Base-by-base conservation (phyloP, 2,113 vertebrate species). In the Poeciliopsis turrubarensis region DNA sequence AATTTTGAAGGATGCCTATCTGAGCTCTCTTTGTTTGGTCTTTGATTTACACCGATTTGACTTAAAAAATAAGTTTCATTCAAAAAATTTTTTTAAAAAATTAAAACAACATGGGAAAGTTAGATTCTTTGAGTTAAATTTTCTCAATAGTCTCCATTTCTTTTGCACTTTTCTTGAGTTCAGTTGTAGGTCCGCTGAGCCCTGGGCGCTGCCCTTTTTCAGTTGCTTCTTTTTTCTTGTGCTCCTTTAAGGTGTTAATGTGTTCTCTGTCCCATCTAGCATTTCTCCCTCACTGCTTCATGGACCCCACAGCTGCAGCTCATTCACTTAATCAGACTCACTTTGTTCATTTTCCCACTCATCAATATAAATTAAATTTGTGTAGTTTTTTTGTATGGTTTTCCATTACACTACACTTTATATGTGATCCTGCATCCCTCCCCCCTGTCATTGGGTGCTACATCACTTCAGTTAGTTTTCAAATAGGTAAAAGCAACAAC, bases 1-100 rank as follows among this genome's bases (percentile, higher is more conserved):
- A 81, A 78, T 72, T 11, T 29, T 66, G 32, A 84, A 57, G 71
- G 47, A 84, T 66, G n/a, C 39, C 68, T 80, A 69, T 65, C n/a
- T 73, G 54, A 73, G 68, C 57, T 14, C 41, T 27, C n/a, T 9
- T 65, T 70, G 64, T 34, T 41, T 39, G 32, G 22, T 19, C 5
- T 54, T 1, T 30, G 74, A 31, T 39, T 26, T 9, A 32, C 39
- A 30, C 32, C 39, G 51, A 39, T 69, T 65, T 1, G 3, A 22
- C 61, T 72, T 27, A 14, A 26, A 26, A 44, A 1, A 22, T 30
- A 69, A 51, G 57, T 34, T 39, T 4, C 57, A 13, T n/a, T 15
- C 2, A 25, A 65, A 57, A 3, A 37, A 37, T 5, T 3, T 4
- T n/a, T n/a, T n/a, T n/a, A n/a, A 32, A 32, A 32, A 32, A 32